Base-by-base conservation (phyloP, 2,888 invertebrate genomes). In the Leptinotarsa rubiginosa region DNA sequence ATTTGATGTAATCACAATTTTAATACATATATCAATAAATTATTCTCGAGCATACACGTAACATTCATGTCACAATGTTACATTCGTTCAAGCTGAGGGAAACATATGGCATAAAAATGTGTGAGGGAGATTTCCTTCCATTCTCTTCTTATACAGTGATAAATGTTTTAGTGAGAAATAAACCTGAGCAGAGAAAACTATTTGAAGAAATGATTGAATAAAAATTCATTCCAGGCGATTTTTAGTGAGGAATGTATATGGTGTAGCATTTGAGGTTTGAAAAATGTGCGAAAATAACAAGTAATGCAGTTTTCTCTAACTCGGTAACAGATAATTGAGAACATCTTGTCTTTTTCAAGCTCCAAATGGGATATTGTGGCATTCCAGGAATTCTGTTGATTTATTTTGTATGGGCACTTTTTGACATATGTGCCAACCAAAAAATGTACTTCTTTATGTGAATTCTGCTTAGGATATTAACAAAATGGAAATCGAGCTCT, bases 381-480 rank as follows among this genome's bases (percentile, higher is more conserved):
- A n/a, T 50, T 50, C n/a, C 50, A 50, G 50, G 50, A 16, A 4
- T 1, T 41, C n/a, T 50, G 15, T 50, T n/a, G 50, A n/a, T 50
- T 15, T 13, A 4, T 50, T 56, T 56, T 20, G 7, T 56, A 4
- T 15, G 56, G 56, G 22, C 22, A 56, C 56, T 56, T 13, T 56
- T 50, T 22, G 56, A 56, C 56, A 56, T 56, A 20, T 56, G 56
- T 56, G 56, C 56, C 56, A 56, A 56, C 22, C 20, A 22, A 56
- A 22, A 56, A 56, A 56, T 56, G 20, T 22, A 56, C 56, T 52
- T 10, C n/a, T 52, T 52, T 52, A 56, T 56, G 22, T 56, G 22
- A 22, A 22, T 22, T 56, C 15, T 56, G 56, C 56, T 56, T 56
- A 56, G 56, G 20, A 56, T 56, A 56, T 56, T 56, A 56, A 56